Evolutionary conservation across 2,888 invertebrate genomes (phyloP), one percentile per base, ranked within the genome.

Genomic region (Drosophila siamana): DNA sequence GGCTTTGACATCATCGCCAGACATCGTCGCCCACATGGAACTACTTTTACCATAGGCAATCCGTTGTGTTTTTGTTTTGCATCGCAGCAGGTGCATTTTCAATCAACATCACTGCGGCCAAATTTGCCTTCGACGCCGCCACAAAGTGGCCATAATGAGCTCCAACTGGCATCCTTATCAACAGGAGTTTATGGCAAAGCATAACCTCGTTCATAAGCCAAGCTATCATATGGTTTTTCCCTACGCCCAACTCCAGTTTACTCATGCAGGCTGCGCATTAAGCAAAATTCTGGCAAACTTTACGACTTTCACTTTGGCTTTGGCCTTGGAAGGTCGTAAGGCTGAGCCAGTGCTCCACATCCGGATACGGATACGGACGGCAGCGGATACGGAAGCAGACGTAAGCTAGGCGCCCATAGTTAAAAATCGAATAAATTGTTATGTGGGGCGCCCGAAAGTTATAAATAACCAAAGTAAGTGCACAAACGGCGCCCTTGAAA

Each of bases 1-100:
- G 38, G 47, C 74, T 80, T 86, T 88, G 88, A 83, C 86, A 89
- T 79, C 86, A 82, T 69, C 76, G 36, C 62, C 13, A 50, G 43
- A 30, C 24, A 40, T 40, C 16, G 50, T 40, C n/a, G 50, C 41
- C 46, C 55, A 61, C 43, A 30, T 30, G 8, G 0, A 8, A 22
- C 33, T 5, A 16, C 36, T 33, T 9, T 9, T 9, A n/a, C n/a
- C n/a, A 28, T 48, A 52, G 5, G 7, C 5, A 4, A 26, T 6
- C 7, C 22, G 22, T 9, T 4, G 15, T 22, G 22, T 36, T 19
- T 22, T 28, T 51, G 9, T 24, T 51, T 30, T 57, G 9, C 16
- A 15, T 13, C 22, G 22, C 36, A 46, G 19, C 54, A 38, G 56
- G 48, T 64, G 55, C 48, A 33, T 26, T 55, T 22, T 13, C 22